Conservation (phyloP, 2,888 invertebrate genomes). For the Melieria picta region DNA sequence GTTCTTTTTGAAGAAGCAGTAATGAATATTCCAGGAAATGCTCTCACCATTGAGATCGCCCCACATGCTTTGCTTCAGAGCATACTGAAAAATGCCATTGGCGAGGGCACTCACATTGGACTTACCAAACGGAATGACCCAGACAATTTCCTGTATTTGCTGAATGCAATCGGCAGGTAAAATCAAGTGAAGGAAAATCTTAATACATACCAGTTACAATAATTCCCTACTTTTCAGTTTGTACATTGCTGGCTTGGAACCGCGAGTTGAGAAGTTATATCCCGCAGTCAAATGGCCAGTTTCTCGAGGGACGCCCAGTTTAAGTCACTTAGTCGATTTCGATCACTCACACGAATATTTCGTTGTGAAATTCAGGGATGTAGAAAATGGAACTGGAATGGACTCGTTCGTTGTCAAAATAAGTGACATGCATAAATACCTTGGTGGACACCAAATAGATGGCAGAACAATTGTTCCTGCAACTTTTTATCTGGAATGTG, state of each 20-base stretch:
- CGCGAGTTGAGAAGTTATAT: slow-evolving; percentile 79
- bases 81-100: slow-evolving; percentile 71
- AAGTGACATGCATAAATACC: slow-evolving; percentile 76
- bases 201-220: no score
- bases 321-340: slow-evolving; percentile 84
- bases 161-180: slow-evolving; percentile 66
- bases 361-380: slow-evolving; percentile 65
- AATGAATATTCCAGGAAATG: slow-evolving; percentile 71
- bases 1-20: slow-evolving; percentile 73
- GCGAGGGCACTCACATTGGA: slow-evolving; percentile 70
- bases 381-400: slow-evolving; percentile 77
- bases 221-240: slow-evolving; percentile 68
- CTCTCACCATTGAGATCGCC: slow-evolving; percentile 76
- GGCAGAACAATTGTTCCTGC: slow-evolving; percentile 79
- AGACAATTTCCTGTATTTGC: slow-evolving; percentile 65
- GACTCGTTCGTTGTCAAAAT: slow-evolving; percentile 71
- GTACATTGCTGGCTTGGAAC: slow-evolving; percentile 79
- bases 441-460: slow-evolving; percentile 85
- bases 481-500: slow-evolving; percentile 80
- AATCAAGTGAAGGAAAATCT: no score
- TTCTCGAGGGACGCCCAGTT: slow-evolving; percentile 83
- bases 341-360: slow-evolving; percentile 70
- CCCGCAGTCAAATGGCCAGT: slow-evolving; percentile 82
- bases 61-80: slow-evolving; percentile 77
- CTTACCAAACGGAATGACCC: slow-evolving; percentile 71